phyloP scores from a whole-genome alignment of 2,113 vertebrate species.

The Atherinomorus stipes region DNA sequence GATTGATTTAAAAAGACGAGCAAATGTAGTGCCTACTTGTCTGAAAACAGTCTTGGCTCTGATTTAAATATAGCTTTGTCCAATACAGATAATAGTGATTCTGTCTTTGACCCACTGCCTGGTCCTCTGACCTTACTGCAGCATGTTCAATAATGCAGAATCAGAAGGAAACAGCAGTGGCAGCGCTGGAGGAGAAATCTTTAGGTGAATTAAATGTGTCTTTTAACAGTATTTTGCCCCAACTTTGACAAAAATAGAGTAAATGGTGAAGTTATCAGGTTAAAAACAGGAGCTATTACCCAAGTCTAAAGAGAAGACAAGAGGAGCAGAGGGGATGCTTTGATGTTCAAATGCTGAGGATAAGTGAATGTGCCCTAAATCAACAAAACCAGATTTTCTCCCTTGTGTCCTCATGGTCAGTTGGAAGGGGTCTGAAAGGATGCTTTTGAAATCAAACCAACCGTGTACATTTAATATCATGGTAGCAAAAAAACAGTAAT shows the following conservation, averaged over 20 bases:
- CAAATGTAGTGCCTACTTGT: constrained; percentile 40
- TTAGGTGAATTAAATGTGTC: constrained; percentile 49
- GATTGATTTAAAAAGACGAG: constrained; percentile 55
- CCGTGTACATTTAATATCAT: constrained; percentile 56
- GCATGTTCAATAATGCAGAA: constrained; percentile 79
- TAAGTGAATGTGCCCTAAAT: constrained; percentile 15
- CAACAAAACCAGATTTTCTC: constrained; percentile 22
- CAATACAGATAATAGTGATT: constrained; percentile 52
- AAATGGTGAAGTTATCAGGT: constrained; percentile 27
- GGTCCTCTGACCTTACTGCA: constrained; percentile 56
- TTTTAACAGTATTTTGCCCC: constrained; percentile 43
- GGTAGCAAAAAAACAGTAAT: constrained; percentile 48
- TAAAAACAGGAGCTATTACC: constrained; percentile 4
- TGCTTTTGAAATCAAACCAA: constrained; percentile 52
- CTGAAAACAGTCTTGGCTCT: constrained; percentile 45
- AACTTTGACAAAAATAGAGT: constrained; percentile 36
- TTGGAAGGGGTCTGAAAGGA: constrained; percentile 26
- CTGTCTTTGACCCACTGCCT: constrained; percentile 52
- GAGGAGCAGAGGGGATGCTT: constrained; percentile 1
- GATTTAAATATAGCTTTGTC: constrained; percentile 59
- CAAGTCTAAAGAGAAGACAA: constrained; percentile 32
- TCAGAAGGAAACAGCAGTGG: constrained; percentile 33
- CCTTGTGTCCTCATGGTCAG: constrained; percentile 18
- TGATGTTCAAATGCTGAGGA: constrained; percentile 10
- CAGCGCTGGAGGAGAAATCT: constrained; percentile 23